Base-by-base conservation (phyloP, 2,888 invertebrate genomes). In the Zygogramma bicolorata region DNA sequence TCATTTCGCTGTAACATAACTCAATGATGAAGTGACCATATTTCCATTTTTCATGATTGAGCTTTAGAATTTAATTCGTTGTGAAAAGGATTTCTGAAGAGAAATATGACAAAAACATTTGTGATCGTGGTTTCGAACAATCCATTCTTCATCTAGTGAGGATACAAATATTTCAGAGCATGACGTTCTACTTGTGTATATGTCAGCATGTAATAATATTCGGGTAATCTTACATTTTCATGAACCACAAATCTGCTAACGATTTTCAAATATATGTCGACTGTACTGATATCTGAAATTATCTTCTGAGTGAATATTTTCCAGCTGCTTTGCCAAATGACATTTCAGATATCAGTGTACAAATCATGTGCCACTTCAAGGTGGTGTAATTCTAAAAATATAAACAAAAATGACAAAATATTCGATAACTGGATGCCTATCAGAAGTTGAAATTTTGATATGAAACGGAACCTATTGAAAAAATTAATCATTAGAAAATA, bases 151-250 rank as follows among this genome's bases (percentile, higher is more conserved):
- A n/a, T n/a, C n/a, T n/a, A n/a, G n/a, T n/a, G n/a, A 53, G 27
- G 53, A n/a, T 53, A 27, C 22, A 53, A 53, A 53, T 53, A 53
- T 53, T 53, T n/a, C 27, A 13, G 34, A 70, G 70, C 70, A 70
- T 70, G 70, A 65, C 40, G 27, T 65, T 65, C 65, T 70, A 46
- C 53, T 60, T 70, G 70, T 70, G 49, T 69, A 59, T 42, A 40
- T 70, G 70, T 70, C 42, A 59, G 70, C 70, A 70, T 70, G 70
- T 57, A 46, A 46, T 3, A 46, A 46, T 42, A 34, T 25, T 65
- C 65, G 60, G 60, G n/a, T 70, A 65, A 65, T 70, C 70, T 70
- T 70, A 70, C 70, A 70, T 70, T 70, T 70, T 70, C 70, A 70
- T 70, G 60, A 61, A 29, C 65, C 15, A 60, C 60, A 60, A 68